A percentile compares a stretch with the other conserved stretches of the same genome.
Conservation (phyloP, 2,888 invertebrate species). For the Stenodema calcarata region DNA sequence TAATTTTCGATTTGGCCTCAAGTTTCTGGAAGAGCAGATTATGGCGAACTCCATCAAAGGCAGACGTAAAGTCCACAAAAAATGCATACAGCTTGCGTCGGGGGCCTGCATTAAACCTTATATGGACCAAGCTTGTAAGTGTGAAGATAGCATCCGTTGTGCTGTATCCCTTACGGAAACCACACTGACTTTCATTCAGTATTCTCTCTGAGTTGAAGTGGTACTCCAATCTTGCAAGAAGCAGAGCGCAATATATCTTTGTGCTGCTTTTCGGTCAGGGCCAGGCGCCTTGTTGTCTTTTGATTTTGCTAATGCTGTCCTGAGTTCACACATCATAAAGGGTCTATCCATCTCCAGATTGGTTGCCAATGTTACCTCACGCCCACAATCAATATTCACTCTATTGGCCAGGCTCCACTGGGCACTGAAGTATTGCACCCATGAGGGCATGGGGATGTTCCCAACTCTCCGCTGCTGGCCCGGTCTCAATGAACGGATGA, state of each 20-base stretch:
- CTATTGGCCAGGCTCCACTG: neutral
- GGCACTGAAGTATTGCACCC: neutral
- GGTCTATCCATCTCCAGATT: neutral
- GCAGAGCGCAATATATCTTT: no score
- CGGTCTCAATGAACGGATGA: neutral
- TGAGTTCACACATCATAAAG: no score
- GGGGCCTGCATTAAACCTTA: neutral
- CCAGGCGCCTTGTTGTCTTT: no score
- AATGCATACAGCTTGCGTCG: no score
- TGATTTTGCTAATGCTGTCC: no score
- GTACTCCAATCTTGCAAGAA: neutral
- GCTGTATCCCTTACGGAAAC: neutral
- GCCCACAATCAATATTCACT: neutral
- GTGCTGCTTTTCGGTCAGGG: no score
- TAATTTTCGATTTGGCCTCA: no score
- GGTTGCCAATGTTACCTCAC: neutral
- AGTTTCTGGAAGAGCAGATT: neutral
- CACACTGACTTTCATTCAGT: neutral
- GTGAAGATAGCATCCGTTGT: neutral
- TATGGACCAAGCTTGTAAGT: neutral
- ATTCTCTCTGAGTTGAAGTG: neutral
- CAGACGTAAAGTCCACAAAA: neutral
- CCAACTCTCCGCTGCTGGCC: neutral
- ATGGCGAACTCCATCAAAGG: neutral
- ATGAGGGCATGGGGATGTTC: neutral